Conservation (phyloP, 2,113 vertebrate genomes). For the Seriola quinqueradiata region DNA sequence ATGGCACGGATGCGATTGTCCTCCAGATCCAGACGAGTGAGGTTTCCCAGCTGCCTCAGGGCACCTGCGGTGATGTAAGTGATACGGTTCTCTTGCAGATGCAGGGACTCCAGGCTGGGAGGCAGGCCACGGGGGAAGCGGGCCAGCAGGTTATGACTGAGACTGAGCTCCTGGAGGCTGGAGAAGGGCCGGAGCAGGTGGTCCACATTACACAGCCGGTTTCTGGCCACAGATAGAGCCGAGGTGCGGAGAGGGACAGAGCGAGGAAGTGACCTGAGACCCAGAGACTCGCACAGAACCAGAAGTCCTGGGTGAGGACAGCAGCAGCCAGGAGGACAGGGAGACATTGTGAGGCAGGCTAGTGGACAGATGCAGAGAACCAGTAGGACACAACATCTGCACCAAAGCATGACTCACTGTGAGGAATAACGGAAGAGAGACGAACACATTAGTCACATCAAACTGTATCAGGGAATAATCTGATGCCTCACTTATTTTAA, state of each 20-base stretch:
- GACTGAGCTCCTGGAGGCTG: slow-evolving; percentile 83
- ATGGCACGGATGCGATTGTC: slow-evolving; percentile 84
- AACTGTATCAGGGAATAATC: neutral
- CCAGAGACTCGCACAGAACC: slow-evolving; percentile 84
- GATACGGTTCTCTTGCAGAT: slow-evolving; percentile 84
- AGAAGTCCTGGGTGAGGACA: slow-evolving; percentile 75
- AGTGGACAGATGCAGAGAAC: slow-evolving; percentile 69
- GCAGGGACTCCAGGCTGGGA: slow-evolving; percentile 82
- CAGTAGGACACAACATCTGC: slow-evolving; percentile 74
- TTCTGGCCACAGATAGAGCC: slow-evolving; percentile 81
- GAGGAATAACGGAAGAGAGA: slow-evolving; percentile 35
- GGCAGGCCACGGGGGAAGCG: slow-evolving; percentile 85
- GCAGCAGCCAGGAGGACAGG: slow-evolving; percentile 85
- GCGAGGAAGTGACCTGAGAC: slow-evolving; percentile 80
- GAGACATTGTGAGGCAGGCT: slow-evolving; percentile 44
- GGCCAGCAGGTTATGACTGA: slow-evolving; percentile 82
- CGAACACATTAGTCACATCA: slow-evolving; percentile 9
- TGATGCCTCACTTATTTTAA: neutral
- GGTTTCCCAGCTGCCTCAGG: slow-evolving; percentile 81
- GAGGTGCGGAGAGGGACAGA: slow-evolving; percentile 80
- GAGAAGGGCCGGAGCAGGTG: slow-evolving; percentile 78
- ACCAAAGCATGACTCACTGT: slow-evolving; percentile 82
- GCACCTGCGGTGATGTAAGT: slow-evolving; percentile 83
- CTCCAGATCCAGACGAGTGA: slow-evolving; percentile 83
- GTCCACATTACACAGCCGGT: slow-evolving; percentile 85